Evolutionary conservation across 2,797 vertebrate species (phyloP), one percentile per base, ranked within the genome.

Genomic region (Coilia nasus): DNA sequence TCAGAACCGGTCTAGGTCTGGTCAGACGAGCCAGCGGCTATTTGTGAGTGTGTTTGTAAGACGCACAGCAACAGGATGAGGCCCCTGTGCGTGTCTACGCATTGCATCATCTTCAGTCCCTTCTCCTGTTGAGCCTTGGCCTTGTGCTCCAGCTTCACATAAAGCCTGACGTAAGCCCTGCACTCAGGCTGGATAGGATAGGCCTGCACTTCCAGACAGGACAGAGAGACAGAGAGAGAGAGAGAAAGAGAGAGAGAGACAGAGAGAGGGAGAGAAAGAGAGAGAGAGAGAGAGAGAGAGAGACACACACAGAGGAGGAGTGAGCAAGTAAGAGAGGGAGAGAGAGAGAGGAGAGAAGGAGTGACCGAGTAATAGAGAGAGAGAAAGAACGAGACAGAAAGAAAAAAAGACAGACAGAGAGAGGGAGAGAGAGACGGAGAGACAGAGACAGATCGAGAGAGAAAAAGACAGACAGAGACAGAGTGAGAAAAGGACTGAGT

Each of bases 71-170:
- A 67, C 62, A 25, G 62, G 23, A 75, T 75, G 67, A 35, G 31
- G 31, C 31, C 15, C 64, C 15, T 75, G 25, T 84, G 57, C 85
- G 85, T 93, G 90, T 93, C 91, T 91, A 60, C 57, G 84, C 60
- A 86, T 94, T 93, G 90, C 93, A 92, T 94, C 92, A 94, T 84
- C 50, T 17, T 71, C 9, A 0, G 15, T 86, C 84, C 83, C 82
- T 84, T 90, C 87, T 88, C 78, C 67, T 62, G 82, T 82, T 81
- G 84, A 90, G 86, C 83, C 87, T 75, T 85, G 28, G 62, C 9
- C 50, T 85, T 31, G 46, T 25, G 71, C 83, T 67, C 15, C 25
- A 75, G 64, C 80, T 71, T 85, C 50, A 88, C 87, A 89, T 87
- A 87, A 87, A 87, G 64, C 46, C 82, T 83, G 86, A 89, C 82